A percentile compares a stretch with the other conserved stretches of the same genome.
These are phyloP conservation scores for Agonum fuliginosum DNA, from an alignment of 2,888 invertebrate species.

Conservation along the genomic window DNA sequence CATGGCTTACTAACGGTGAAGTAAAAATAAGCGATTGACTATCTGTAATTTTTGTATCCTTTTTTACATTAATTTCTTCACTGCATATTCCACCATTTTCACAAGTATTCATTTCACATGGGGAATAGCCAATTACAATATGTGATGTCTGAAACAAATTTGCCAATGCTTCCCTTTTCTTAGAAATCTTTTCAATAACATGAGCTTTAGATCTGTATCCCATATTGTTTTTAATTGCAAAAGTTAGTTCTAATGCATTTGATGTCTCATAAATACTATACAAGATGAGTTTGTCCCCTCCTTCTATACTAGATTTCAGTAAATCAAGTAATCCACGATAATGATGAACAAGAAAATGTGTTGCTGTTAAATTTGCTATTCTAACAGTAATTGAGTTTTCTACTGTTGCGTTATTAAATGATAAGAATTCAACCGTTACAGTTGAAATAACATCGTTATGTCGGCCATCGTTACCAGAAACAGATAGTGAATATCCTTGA, in stretches of 20 bases:
- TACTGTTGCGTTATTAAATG: conserved; percentile 87
- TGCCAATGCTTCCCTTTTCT: conserved; percentile 79
- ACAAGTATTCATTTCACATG: conserved; percentile 83
- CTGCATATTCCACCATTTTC: conserved; percentile 87
- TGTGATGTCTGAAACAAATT: conserved; percentile 78
- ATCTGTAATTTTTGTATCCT: conserved; percentile 84
- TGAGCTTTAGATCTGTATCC: conserved; percentile 80
- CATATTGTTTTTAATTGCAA: conserved; percentile 79
- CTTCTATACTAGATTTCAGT: conserved; percentile 80
- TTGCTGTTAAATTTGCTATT: conserved; percentile 83
- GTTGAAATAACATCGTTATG: conserved; percentile 91
- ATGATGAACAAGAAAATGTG: conserved; percentile 84
- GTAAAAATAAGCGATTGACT: conserved; percentile 89
- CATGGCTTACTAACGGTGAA: conserved; percentile 86
- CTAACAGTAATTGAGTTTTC: conserved; percentile 88
- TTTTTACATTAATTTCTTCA: conserved; percentile 81
- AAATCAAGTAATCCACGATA: conserved; percentile 85
- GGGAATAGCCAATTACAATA: conserved; percentile 84
- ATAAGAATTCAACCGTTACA: conserved; percentile 87
- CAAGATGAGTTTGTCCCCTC: conserved; percentile 79
- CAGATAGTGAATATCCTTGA: conserved; percentile 84
- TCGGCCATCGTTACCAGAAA: conserved; percentile 92
- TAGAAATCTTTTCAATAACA: conserved; percentile 79
- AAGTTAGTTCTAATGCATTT: conserved; percentile 81
- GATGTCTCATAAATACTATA: conserved; percentile 85